These are phyloP conservation scores for Otolemur garnettii DNA, from an alignment of 2,113 vertebrate species.

Conservation along the genomic window DNA sequence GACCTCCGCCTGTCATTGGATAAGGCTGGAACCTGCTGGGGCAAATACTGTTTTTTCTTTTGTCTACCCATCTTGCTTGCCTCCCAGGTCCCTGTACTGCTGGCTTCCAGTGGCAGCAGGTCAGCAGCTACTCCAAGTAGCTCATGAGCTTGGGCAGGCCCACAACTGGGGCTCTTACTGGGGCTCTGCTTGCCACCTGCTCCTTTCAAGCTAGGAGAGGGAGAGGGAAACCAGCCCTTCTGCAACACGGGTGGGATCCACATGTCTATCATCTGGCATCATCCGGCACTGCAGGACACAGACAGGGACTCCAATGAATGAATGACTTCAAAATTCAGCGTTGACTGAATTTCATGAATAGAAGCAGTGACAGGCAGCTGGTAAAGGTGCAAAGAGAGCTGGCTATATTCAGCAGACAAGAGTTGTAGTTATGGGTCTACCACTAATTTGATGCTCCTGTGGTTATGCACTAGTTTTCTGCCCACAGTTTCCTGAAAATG, in stretches of 20 bases:
- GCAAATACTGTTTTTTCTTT: neutral
- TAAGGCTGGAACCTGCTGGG: neutral
- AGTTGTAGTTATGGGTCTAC: constrained; percentile 5
- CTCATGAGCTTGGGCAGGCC: neutral
- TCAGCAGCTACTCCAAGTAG: neutral
- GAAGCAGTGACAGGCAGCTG: neutral
- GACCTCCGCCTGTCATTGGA: neutral
- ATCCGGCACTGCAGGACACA: neutral
- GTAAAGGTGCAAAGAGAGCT: neutral
- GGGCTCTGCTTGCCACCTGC: constrained; percentile 5
- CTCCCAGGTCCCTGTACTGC: neutral
- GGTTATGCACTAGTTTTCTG: constrained; percentile 54
- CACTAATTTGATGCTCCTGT: constrained; percentile 49
- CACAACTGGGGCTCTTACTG: neutral
- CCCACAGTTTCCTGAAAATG: constrained; percentile 60
- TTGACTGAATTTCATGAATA: neutral
- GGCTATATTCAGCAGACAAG: neutral
- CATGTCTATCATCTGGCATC: neutral
- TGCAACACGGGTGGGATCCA: neutral
- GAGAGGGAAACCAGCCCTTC: neutral
- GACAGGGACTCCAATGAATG: neutral
- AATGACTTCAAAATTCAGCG: neutral
- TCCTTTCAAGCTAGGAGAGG: neutral
- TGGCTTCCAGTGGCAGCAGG: neutral
- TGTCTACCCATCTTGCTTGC: neutral